Evolutionary conservation across 2,888 invertebrate species (phyloP).

Genomic region (Luffia ferchaultella): DNA sequence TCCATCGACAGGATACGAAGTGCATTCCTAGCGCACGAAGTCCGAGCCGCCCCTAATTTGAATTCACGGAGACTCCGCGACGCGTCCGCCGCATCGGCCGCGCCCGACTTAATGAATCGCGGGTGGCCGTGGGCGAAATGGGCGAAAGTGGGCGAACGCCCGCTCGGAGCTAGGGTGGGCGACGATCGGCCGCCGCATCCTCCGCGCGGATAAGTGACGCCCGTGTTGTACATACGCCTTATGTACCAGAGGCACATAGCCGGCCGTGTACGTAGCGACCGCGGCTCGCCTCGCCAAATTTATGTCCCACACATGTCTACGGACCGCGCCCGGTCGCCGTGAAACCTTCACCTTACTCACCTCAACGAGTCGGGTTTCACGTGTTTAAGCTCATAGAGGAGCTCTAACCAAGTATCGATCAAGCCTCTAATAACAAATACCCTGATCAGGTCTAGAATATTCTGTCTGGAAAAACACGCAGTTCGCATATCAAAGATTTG

Average conservation of each 20-base stretch:
- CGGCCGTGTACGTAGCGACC: slow-evolving; percentile 54
- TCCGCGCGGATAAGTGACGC: slow-evolving; percentile 66
- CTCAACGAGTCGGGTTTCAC: slow-evolving; percentile 55
- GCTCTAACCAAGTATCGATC: slow-evolving; percentile 18
- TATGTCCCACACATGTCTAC: slow-evolving; percentile 66
- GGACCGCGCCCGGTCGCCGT: slow-evolving; percentile 34
- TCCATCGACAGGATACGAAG: neutral
- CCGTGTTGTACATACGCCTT: slow-evolving; percentile 49
- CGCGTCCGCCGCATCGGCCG: slow-evolving; percentile 63
- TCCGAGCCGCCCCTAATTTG: slow-evolving; percentile 65
- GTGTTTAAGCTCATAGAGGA: slow-evolving; percentile 41
- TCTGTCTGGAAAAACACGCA: too few relatives aligned
- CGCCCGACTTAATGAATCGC: slow-evolving; percentile 66
- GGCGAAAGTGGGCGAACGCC: slow-evolving; percentile 22
- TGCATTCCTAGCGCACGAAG: slow-evolving; percentile 48
- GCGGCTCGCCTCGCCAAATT: slow-evolving; percentile 55
- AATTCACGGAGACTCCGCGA: slow-evolving; percentile 67
- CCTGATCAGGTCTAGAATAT: neutral
- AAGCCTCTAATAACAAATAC: neutral
- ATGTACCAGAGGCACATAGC: slow-evolving; percentile 53
- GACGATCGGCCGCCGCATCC: slow-evolving; percentile 55
- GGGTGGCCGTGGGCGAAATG: slow-evolving; percentile 37
- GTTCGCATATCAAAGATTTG: neutral
- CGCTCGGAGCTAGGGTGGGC: slow-evolving; percentile 27
- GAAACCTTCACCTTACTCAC: neutral